A percentile compares a stretch with the other conserved stretches of the same genome.
Evolutionary conservation across 2,113 vertebrate species (phyloP).

Genomic region (Arizona elegans): DNA sequence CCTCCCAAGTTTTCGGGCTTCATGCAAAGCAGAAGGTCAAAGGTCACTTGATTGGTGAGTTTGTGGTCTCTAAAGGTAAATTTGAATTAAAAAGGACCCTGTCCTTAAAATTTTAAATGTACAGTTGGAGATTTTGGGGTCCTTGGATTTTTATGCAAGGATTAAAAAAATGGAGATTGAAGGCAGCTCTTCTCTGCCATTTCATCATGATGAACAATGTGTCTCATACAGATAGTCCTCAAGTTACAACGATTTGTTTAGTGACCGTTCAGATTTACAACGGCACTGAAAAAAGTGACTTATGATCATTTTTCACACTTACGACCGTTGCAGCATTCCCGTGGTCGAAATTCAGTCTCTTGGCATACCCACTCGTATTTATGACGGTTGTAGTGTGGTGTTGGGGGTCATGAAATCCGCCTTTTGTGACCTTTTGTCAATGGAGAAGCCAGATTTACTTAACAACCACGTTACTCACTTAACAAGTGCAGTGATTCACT

Average conservation of each 20-base stretch:
- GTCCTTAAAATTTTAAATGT: not conserved
- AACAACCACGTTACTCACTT: not conserved
- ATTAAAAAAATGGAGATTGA: not conserved
- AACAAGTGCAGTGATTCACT: not conserved
- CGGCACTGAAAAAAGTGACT: not conserved
- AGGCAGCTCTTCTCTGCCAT: rapidly evolving
- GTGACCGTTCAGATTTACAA: not conserved
- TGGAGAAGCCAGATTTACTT: not conserved
- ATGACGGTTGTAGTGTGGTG: not conserved
- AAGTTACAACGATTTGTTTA: not conserved
- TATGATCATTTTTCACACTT: not conserved
- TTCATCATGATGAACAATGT: not conserved
- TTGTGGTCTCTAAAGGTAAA: not conserved
- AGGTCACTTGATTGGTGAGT: not conserved
- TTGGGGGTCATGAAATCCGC: not conserved
- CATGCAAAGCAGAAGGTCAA: not conserved
- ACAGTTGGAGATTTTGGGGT: not conserved
- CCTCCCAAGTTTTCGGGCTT: not conserved
- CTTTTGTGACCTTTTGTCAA: not conserved
- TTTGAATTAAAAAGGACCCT: not conserved
- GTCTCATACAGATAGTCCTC: not conserved
- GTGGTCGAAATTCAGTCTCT: not conserved
- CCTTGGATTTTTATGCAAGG: not conserved
- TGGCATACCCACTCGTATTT: not conserved
- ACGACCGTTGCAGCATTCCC: not conserved